A percentile compares a stretch with the other conserved stretches of the same genome.
These are phyloP conservation scores for Hyposoter didymator DNA, from an alignment of 2,888 invertebrate species.

Conservation along the genomic window DNA sequence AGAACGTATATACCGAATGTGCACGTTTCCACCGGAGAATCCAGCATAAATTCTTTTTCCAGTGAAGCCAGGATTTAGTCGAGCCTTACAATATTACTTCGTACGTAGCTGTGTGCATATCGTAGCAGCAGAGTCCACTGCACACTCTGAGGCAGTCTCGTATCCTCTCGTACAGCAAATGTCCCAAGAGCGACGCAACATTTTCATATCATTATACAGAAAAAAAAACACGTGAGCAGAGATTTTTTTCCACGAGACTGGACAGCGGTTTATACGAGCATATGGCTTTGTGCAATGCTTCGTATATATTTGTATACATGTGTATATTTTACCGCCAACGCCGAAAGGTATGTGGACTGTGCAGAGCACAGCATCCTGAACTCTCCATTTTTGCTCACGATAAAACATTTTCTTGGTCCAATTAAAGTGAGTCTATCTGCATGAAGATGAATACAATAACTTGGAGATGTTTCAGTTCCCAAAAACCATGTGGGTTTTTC, in stretches of 20 bases:
- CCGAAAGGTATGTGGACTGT: neutral
- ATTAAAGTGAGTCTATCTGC: neutral
- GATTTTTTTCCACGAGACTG: conserved; percentile 21
- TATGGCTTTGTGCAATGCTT: neutral
- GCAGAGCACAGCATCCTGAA: neutral
- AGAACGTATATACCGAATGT: neutral
- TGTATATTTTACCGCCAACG: neutral
- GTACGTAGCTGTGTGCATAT: neutral
- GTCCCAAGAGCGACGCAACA: conserved; percentile 46
- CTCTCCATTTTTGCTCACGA: neutral
- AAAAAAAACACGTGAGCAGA: neutral
- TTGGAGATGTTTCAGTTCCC: no score
- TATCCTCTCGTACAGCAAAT: conserved; percentile 55
- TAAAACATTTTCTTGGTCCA: neutral
- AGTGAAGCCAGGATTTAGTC: conserved; percentile 13
- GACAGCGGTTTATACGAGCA: conserved; percentile 20
- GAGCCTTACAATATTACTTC: neutral
- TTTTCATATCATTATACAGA: conserved; percentile 59
- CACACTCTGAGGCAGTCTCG: conserved; percentile 10
- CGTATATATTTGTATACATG: neutral
- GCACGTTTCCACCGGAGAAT: neutral
- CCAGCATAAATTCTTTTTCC: conserved; percentile 7
- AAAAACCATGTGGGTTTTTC: no score
- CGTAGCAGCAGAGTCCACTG: neutral
- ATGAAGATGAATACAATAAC: neutral